Conservation (phyloP, 2,888 invertebrate species). For the Troides oblongomaculatus region DNA sequence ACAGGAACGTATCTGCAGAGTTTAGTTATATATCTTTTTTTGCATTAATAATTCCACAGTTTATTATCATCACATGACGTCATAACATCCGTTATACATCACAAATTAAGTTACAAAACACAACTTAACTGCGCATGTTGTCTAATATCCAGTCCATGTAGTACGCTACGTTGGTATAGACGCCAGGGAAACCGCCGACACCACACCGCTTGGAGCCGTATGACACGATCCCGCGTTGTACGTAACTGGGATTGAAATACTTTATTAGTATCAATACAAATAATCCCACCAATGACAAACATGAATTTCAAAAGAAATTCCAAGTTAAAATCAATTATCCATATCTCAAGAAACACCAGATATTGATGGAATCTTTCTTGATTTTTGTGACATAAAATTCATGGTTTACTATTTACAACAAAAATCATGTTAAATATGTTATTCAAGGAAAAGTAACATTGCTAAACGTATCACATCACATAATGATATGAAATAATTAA, state of each 20-base stretch:
- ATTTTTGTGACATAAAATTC: too few species aligned
- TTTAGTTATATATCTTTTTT: not conserved
- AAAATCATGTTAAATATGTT: too few species aligned
- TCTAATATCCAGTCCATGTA: conserved; percentile 82
- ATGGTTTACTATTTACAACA: too few species aligned
- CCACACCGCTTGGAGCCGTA: conserved; percentile 79
- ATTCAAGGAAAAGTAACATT: too few species aligned
- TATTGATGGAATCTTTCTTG: too few species aligned
- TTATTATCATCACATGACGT: not conserved
- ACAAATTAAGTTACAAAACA: conserved; percentile 8
- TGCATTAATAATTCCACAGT: not conserved
- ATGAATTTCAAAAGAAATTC: too few species aligned
- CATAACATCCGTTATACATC: conserved; percentile 24
- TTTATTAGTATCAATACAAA: too few species aligned
- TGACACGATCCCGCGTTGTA: conserved; percentile 82
- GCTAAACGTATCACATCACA: too few species aligned
- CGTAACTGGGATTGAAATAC: conserved; percentile 43
- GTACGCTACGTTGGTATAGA: conserved; percentile 78
- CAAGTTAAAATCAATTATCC: too few species aligned
- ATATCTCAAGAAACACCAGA: too few species aligned
- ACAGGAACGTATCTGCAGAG: not conserved
- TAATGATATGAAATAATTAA: too few species aligned
- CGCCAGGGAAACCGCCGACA: conserved; percentile 73
- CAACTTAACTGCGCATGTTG: conserved; percentile 48
- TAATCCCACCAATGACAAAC: too few species aligned